Evolutionary conservation across 2,797 vertebrate genomes (phyloP).

Genomic region (Morelia viridis): DNA sequence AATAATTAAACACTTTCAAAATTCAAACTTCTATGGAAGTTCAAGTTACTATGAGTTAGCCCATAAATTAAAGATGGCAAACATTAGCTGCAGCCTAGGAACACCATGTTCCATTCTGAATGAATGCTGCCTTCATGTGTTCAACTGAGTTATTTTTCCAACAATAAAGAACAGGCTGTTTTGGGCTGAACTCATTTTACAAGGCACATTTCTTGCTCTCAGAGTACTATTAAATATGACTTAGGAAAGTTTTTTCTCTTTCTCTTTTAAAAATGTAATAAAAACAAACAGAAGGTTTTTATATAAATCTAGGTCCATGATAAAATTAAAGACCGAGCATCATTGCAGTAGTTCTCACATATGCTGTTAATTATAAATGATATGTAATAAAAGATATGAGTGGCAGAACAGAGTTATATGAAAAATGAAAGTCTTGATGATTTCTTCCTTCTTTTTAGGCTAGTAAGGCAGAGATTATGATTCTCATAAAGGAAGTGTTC

Average conservation of each 20-base stretch:
- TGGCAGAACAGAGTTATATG: conserved; percentile 38
- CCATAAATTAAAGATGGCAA: neutral
- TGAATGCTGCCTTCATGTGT: neutral
- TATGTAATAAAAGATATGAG: conserved; percentile 56
- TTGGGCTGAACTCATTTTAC: conserved; percentile 37
- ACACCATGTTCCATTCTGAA: neutral
- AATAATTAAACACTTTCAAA: neutral
- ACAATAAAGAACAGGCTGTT: conserved; percentile 38
- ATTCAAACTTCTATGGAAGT: neutral
- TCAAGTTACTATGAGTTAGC: rapidly evolving
- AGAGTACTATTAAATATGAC: conserved; percentile 25
- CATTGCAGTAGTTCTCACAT: conserved; percentile 27
- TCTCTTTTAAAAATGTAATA: conserved; percentile 55
- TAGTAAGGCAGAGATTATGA: conserved; percentile 39
- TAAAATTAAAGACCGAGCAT: conserved; percentile 2
- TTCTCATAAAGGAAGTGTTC: neutral
- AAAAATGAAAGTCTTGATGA: conserved; percentile 44
- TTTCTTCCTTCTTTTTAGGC: conserved; percentile 50
- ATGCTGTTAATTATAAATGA: conserved; percentile 55
- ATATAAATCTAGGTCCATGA: conserved; percentile 34
- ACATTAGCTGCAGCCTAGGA: rapidly evolving
- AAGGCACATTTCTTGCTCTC: conserved; percentile 47
- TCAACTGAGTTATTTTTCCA: conserved; percentile 18
- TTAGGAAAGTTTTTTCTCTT: conserved; percentile 54
- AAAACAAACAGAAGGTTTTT: conserved; percentile 46